Evolutionary conservation across 2,797 vertebrate genomes (phyloP).

Genomic region (Pogonophryne albipinna): DNA sequence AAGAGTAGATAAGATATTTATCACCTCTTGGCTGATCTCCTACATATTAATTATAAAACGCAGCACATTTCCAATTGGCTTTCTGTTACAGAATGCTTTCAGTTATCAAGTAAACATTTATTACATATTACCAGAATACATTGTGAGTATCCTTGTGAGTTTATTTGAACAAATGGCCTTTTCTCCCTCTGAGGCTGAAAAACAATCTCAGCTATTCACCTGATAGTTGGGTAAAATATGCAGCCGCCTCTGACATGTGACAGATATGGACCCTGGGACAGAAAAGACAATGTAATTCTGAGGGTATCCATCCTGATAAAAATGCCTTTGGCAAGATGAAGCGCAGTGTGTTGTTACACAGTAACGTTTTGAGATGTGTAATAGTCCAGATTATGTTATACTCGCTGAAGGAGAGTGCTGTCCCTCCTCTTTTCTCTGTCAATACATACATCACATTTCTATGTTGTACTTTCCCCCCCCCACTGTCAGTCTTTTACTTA

Average conservation of each 20-base stretch:
- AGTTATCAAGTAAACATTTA: conserved; percentile 37
- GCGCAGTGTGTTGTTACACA: conserved; percentile 34
- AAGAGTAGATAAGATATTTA: conserved; percentile 78
- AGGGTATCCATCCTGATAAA: conserved; percentile 58
- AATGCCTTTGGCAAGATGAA: conserved; percentile 62
- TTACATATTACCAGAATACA: conserved; percentile 10
- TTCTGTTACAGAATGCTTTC: conserved; percentile 28
- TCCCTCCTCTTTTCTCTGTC: conserved; percentile 40
- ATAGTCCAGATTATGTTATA: conserved; percentile 51
- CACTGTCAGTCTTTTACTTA: conserved; percentile 26
- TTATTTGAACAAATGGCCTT: conserved; percentile 44
- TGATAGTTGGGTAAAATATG: conserved; percentile 52
- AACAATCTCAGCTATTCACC: conserved; percentile 38
- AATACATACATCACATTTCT: conserved; percentile 31
- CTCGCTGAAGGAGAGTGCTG: conserved; percentile 24
- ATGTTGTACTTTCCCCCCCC: conserved; percentile 1
- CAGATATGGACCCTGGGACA: conserved; percentile 57
- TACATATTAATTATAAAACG: conserved; percentile 59
- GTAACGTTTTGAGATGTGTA: conserved; percentile 53
- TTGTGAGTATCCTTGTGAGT: conserved; percentile 16
- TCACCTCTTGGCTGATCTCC: conserved; percentile 69
- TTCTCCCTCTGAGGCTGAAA: conserved; percentile 19
- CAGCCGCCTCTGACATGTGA: conserved; percentile 59
- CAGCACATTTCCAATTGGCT: conserved; percentile 30
- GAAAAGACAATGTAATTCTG: conserved; percentile 63